Evolutionary conservation across 2,888 invertebrate species (phyloP).

Genomic region (Nomada fabriciana): DNA sequence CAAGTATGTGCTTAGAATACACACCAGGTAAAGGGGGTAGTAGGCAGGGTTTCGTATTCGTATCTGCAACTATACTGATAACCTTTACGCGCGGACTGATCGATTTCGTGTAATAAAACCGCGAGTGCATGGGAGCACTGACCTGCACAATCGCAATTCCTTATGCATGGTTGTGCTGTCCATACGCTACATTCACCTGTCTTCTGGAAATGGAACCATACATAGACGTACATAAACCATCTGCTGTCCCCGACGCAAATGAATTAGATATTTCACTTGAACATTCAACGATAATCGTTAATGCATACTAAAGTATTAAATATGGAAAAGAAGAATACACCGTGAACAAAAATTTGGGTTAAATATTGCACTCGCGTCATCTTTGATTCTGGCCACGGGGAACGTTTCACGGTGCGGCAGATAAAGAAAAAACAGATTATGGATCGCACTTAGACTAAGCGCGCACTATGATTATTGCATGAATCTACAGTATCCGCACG

Average conservation of each 20-base stretch:
- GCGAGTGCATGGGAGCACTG: constrained; percentile 55
- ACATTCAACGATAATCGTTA: neutral
- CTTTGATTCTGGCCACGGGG: neutral
- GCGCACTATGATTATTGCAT: constrained; percentile 74
- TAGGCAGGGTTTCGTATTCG: constrained; percentile 34
- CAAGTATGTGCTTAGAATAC: constrained; percentile 45
- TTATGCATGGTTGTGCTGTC: constrained; percentile 39
- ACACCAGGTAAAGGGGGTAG: neutral
- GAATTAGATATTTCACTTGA: neutral
- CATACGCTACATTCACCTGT: neutral
- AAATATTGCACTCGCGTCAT: neutral
- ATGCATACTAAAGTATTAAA: neutral
- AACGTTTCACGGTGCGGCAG: neutral
- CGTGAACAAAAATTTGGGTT: too few relatives aligned
- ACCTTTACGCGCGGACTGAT: constrained; percentile 51
- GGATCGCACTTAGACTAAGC: constrained; percentile 65
- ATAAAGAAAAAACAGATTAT: constrained; percentile 8
- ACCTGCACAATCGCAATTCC: constrained; percentile 45
- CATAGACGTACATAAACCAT: neutral
- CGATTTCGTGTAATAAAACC: constrained; percentile 60
- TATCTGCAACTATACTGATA: constrained; percentile 47
- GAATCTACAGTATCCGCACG: constrained; percentile 64
- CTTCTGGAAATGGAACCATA: too few relatives aligned
- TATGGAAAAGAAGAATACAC: too few relatives aligned
- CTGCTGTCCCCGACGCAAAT: neutral